phyloP scores from a whole-genome alignment of 2,888 invertebrate genomes.

The Drosophila nr. fundita region DNA sequence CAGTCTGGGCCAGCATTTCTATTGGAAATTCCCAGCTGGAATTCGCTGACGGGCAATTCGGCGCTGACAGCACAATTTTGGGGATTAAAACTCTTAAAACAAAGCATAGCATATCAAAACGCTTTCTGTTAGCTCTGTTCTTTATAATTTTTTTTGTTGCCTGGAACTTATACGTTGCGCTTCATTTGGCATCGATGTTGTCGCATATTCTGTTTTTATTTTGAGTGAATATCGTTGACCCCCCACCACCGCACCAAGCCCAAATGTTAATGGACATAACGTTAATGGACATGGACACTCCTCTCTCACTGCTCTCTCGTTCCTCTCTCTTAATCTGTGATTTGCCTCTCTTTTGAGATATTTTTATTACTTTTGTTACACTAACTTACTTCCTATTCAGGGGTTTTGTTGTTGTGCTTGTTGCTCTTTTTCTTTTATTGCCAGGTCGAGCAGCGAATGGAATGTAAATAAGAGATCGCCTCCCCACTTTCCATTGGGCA shows the following conservation, averaged over 20 bases:
- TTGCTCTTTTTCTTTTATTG: slow-evolving; percentile 25
- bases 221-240: slow-evolving; percentile 72
- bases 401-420: slow-evolving; percentile 20
- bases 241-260: slow-evolving; percentile 4
- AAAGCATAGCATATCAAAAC: slow-evolving; percentile 13
- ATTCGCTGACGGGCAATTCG: slow-evolving; percentile 40
- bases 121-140: slow-evolving; percentile 15
- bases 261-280: slow-evolving; percentile 17
- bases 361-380: slow-evolving; percentile 78
- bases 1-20: slow-evolving; percentile 47
- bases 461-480: slow-evolving; percentile 44
- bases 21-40: slow-evolving; percentile 59
- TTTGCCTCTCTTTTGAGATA: slow-evolving; percentile 46
- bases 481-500: background rate
- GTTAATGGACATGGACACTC: slow-evolving; percentile 59
- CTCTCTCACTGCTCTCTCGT: slow-evolving; percentile 31
- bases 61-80: slow-evolving; percentile 16
- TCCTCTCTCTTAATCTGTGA: slow-evolving; percentile 4
- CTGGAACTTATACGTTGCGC: slow-evolving; percentile 70
- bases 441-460: slow-evolving; percentile 19
- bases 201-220: slow-evolving; percentile 70
- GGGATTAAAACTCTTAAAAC: slow-evolving; percentile 17
- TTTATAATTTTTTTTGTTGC: slow-evolving; percentile 16
- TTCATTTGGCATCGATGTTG: slow-evolving; percentile 61
- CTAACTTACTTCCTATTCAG: slow-evolving; percentile 76